Evolutionary conservation across 1,140 invertebrate genomes (phyloP).

Genomic region (Leguminivora glycinivorella): DNA sequence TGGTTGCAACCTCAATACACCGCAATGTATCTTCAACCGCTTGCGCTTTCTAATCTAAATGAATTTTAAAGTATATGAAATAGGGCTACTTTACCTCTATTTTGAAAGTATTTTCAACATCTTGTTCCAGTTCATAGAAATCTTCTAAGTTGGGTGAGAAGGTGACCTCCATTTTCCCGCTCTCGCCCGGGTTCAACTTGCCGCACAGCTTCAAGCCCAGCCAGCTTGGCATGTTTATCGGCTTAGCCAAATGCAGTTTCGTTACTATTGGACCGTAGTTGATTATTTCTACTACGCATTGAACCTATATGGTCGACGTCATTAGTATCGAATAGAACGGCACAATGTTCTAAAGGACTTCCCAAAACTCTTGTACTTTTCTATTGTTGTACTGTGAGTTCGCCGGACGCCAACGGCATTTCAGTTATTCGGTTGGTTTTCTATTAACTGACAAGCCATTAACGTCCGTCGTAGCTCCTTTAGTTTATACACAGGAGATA

Average conservation of each 20-base stretch:
- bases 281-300: slow-evolving; percentile 59
- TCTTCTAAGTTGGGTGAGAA: slow-evolving; percentile 58
- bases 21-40: too few relatives aligned
- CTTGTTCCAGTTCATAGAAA: slow-evolving; percentile 62
- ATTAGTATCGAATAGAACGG: neutral
- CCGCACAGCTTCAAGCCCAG: slow-evolving; percentile 60
- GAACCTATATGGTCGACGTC: slow-evolving; percentile 46
- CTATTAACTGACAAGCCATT: too few relatives aligned
- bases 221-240: slow-evolving; percentile 52
- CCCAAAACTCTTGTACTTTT: too few relatives aligned
- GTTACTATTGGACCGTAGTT: slow-evolving; percentile 66
- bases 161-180: slow-evolving; percentile 58
- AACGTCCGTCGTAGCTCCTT: too few relatives aligned
- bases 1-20: too few relatives aligned
- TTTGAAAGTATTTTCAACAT: slow-evolving; percentile 59
- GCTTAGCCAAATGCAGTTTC: slow-evolving; percentile 62
- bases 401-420: too few relatives aligned
- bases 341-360: too few relatives aligned
- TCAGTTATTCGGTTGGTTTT: too few relatives aligned
- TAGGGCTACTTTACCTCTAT: slow-evolving; percentile 47
- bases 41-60: too few relatives aligned
- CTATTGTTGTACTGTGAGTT: too few relatives aligned
- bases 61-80: neutral
- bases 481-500: too few relatives aligned
- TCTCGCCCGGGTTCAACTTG: slow-evolving; percentile 62